phyloP scores from a whole-genome alignment of 2,888 invertebrate genomes.

The Thereva nobilitata region DNA sequence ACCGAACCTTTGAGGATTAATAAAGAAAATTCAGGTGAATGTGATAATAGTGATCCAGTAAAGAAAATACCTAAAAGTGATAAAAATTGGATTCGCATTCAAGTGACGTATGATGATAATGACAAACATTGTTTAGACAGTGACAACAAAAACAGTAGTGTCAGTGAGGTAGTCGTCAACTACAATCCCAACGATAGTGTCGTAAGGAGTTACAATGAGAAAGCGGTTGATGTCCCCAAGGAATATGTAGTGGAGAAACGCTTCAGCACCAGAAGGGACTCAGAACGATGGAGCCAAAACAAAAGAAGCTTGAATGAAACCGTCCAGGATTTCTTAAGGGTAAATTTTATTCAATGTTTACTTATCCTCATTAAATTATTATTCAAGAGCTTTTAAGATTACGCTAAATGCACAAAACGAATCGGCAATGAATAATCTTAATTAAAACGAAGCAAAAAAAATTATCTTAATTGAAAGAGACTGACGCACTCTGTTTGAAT shows the following conservation, averaged over 20 bases:
- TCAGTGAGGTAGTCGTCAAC: constrained; percentile 28
- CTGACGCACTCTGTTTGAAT: constrained; percentile 19
- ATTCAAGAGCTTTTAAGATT: not conserved
- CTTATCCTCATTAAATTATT: not conserved
- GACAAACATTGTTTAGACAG: not conserved
- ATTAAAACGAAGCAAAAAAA: not conserved
- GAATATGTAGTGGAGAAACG: constrained; percentile 37
- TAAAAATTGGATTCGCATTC: constrained; percentile 42
- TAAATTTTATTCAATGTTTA: constrained; percentile 17
- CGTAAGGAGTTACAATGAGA: constrained; percentile 38
- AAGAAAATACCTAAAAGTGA: constrained; percentile 31
- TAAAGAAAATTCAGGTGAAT: constrained; percentile 1
- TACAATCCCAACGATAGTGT: constrained; percentile 5
- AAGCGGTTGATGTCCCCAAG: constrained; percentile 41
- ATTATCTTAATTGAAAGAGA: constrained; percentile 11
- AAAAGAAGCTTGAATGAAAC: constrained; percentile 7
- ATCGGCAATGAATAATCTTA: not conserved
- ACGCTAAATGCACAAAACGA: not conserved
- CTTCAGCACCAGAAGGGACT: not conserved
- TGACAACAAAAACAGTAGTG: not conserved
- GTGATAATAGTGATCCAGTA: not conserved
- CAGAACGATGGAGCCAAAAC: not conserved
- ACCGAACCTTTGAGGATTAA: not conserved
- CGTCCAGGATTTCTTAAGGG: constrained; percentile 28
- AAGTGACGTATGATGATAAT: constrained; percentile 37